Evolutionary conservation across 2,888 invertebrate genomes (phyloP).

Genomic region (Campoplex nolae): DNA sequence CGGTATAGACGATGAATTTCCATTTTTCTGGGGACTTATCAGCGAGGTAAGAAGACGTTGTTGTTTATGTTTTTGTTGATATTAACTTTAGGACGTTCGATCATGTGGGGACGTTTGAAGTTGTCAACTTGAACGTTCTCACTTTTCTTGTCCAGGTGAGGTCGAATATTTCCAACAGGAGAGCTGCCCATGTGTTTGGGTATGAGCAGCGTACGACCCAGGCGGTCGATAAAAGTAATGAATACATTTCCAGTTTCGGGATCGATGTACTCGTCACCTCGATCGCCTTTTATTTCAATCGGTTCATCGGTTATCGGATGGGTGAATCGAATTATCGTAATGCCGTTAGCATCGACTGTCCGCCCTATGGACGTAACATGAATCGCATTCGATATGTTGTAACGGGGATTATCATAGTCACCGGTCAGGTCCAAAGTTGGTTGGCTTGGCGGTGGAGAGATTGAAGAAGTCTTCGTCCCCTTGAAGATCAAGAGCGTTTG

Average conservation of each 20-base stretch:
- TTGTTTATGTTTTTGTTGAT: conserved; percentile 26
- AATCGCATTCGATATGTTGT: conserved; percentile 11
- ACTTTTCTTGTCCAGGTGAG: too few relatives aligned
- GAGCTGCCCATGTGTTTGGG: not conserved
- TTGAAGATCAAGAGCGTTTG: conserved; percentile 29
- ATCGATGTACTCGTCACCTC: conserved; percentile 19
- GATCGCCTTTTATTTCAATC: not conserved
- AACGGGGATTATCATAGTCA: not conserved
- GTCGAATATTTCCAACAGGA: not conserved
- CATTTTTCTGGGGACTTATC: not conserved
- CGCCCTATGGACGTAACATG: not conserved
- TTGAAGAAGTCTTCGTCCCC: not conserved
- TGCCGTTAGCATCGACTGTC: not conserved
- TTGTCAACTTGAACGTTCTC: too few relatives aligned
- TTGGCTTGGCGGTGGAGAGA: not conserved
- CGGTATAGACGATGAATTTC: not conserved
- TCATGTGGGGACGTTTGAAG: too few relatives aligned
- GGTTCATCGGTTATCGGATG: conserved; percentile 26
- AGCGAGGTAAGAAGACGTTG: not conserved
- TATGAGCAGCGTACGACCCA: conserved; percentile 32
- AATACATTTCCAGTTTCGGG: conserved; percentile 15
- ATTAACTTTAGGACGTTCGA: not conserved
- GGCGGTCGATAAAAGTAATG: conserved; percentile 47
- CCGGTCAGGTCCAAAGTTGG: not conserved
- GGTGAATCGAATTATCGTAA: not conserved